Conservation (phyloP, 2,888 invertebrate genomes). For the Mythimna loreyi region DNA sequence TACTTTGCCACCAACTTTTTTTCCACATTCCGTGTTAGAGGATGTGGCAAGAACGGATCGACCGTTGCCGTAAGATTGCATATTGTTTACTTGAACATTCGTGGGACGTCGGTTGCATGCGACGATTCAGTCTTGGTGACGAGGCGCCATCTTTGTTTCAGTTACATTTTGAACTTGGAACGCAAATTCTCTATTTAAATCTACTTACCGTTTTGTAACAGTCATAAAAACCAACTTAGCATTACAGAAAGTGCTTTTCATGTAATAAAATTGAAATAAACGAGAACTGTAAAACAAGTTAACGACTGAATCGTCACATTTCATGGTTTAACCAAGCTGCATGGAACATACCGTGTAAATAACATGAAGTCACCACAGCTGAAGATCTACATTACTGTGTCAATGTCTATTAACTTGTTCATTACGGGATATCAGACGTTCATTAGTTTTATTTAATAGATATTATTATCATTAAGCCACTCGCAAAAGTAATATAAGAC, state of each 20-base stretch:
- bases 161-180: not conserved
- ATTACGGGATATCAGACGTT: conserved; percentile 13
- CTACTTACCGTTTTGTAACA: not conserved
- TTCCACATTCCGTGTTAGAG: conserved; percentile 94
- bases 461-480: not conserved
- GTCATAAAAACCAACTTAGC: not conserved
- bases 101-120: conserved; percentile 57
- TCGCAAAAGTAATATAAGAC: not conserved
- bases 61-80: conserved; percentile 96
- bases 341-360: conserved; percentile 60
- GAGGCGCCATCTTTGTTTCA: conserved; percentile 7
- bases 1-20: conserved; percentile 93
- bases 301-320: conserved; percentile 65
- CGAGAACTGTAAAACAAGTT: conserved; percentile 9
- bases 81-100: conserved; percentile 57
- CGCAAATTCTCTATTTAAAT: not conserved
- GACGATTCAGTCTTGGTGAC: conserved; percentile 57
- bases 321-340: conserved; percentile 49
- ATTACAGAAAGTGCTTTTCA: not conserved
- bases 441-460: not conserved
- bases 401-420: conserved; percentile 23
- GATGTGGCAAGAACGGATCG: conserved; percentile 98
- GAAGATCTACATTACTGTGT: conserved; percentile 35
- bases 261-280: not conserved
- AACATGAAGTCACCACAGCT: conserved; percentile 46